A percentile compares a stretch with the other conserved stretches of the same genome.
Conservation (phyloP, 1,140 invertebrate species). For the Oryzaephilus surinamensis region DNA sequence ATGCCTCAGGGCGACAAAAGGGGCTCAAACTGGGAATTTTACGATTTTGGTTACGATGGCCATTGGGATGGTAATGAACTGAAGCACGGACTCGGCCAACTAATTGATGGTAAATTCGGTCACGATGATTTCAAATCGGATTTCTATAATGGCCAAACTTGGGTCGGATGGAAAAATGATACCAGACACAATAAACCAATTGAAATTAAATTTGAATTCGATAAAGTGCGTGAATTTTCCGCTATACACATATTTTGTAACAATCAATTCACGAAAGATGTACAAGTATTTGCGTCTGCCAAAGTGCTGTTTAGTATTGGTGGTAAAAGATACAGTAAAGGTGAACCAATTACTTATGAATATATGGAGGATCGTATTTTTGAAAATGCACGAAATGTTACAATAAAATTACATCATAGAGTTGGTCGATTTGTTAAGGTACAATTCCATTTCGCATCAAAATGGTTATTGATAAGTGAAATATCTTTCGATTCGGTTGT, state of each 20-base stretch:
- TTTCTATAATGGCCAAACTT: slow-evolving; percentile 58
- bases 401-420: slow-evolving; percentile 62
- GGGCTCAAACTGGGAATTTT: slow-evolving; percentile 60
- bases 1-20: slow-evolving; percentile 73
- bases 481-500: slow-evolving; percentile 66
- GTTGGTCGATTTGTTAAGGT: slow-evolving; percentile 68
- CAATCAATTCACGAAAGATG: slow-evolving; percentile 70
- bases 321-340: slow-evolving; percentile 51
- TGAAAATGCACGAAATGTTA: slow-evolving; percentile 55
- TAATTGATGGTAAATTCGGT: slow-evolving; percentile 57
- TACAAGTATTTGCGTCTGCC: slow-evolving; percentile 58
- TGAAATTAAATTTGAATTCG: slow-evolving; percentile 80
- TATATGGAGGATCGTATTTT: slow-evolving; percentile 48
- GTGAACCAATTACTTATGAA: slow-evolving; percentile 48
- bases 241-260: slow-evolving; percentile 72
- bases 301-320: slow-evolving; percentile 58
- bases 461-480: slow-evolving; percentile 85
- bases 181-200: slow-evolving; percentile 50
- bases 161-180: slow-evolving; percentile 90
- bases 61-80: slow-evolving; percentile 41
- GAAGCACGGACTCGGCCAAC: slow-evolving; percentile 71
- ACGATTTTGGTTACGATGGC: slow-evolving; percentile 73
- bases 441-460: slow-evolving; percentile 66
- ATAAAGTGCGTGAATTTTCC: slow-evolving; percentile 76
- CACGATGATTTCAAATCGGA: slow-evolving; percentile 62